Percentiles rank a stretch among this genome's conserved stretches.
phyloP scores from a whole-genome alignment of 2,888 invertebrate genomes.

The Hoplodrina blanda region DNA sequence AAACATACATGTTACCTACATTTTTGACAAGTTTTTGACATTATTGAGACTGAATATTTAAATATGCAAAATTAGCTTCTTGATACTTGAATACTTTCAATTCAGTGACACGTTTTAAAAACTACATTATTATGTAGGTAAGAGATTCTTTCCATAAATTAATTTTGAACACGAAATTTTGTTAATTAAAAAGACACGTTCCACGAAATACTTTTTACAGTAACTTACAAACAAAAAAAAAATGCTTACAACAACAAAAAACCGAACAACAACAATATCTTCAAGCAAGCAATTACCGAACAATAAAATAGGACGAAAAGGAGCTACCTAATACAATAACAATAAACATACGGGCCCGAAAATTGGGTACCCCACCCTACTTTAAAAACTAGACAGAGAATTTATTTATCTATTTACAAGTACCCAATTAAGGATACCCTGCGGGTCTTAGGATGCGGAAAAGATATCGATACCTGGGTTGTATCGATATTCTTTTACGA shows the following conservation, averaged over 20 bases:
- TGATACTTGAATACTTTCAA: too few relatives aligned
- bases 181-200: neutral
- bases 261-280: neutral
- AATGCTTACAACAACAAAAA: neutral
- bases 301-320: conserved; percentile 31
- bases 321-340: conserved; percentile 28
- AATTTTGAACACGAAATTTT: neutral
- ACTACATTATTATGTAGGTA: too few relatives aligned
- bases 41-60: too few relatives aligned
- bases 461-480: neutral
- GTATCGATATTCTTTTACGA: neutral
- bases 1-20: too few relatives aligned
- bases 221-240: neutral
- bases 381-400: conserved; percentile 33
- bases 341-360: conserved; percentile 28
- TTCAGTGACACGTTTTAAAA: too few relatives aligned
- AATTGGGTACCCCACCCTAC: conserved; percentile 23
- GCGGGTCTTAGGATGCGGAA: neutral
- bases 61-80: too few relatives aligned
- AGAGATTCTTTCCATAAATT: too few relatives aligned
- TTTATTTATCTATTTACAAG: conserved; percentile 30
- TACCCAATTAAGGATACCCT: conserved; percentile 32
- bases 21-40: too few relatives aligned
- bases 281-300: conserved; percentile 27
- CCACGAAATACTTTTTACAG: neutral